These are phyloP conservation scores for Caradrina kadenii DNA, from an alignment of 2,888 invertebrate genomes.

Conservation along the genomic window DNA sequence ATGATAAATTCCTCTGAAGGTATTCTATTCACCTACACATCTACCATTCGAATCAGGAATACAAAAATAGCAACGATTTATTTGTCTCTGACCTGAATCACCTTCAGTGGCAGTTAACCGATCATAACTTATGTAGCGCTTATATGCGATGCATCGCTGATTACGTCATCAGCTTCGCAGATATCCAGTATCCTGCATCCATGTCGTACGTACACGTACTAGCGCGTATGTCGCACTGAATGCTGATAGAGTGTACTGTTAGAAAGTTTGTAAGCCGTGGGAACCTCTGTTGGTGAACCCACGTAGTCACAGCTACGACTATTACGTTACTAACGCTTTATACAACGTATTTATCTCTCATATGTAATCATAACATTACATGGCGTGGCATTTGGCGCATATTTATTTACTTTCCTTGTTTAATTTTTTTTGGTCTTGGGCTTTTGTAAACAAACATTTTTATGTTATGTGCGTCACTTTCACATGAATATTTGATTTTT, in stretches of 20 bases:
- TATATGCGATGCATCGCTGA: slow-evolving; percentile 8
- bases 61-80: slow-evolving; percentile 14
- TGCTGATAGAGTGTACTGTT: slow-evolving; percentile 52
- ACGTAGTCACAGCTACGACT: neutral
- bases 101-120: slow-evolving; percentile 16
- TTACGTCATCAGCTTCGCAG: slow-evolving; percentile 52
- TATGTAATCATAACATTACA: too few species aligned
- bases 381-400: too few species aligned
- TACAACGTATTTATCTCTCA: too few species aligned
- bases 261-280: slow-evolving; percentile 42
- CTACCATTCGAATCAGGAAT: slow-evolving; percentile 2
- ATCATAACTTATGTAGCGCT: slow-evolving; percentile 17
- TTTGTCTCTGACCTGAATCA: slow-evolving; percentile 29
- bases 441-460: too few species aligned
- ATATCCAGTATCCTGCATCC: slow-evolving; percentile 37
- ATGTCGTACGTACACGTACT: slow-evolving; percentile 23
- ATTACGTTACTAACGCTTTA: too few species aligned
- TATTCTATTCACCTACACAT: neutral
- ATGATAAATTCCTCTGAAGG: too few species aligned
- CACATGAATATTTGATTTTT: too few species aligned
- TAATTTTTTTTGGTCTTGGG: too few species aligned
- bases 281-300: slow-evolving; percentile 19
- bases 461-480: too few species aligned
- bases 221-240: slow-evolving; percentile 50
- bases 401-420: too few species aligned